phyloP scores from a whole-genome alignment of 2,113 vertebrate species.

The Epinephelus fuscoguttatus region DNA sequence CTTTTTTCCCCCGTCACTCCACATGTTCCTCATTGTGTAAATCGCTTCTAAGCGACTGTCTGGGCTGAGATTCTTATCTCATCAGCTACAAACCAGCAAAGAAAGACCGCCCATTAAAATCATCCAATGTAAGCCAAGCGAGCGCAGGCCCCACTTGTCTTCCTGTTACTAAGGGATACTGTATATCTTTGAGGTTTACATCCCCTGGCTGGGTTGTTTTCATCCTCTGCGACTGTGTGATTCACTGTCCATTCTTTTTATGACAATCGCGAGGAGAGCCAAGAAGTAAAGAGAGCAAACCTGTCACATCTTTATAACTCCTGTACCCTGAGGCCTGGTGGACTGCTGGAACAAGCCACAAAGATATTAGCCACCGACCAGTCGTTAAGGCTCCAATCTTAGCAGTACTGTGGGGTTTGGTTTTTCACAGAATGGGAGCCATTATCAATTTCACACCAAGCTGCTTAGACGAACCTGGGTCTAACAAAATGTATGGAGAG shows the following conservation, averaged over 20 bases:
- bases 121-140: constrained; percentile 11
- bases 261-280: constrained; percentile 31
- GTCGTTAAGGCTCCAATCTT: constrained; percentile 21
- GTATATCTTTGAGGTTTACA: constrained; percentile 56
- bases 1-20: constrained; percentile 65
- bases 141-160: constrained; percentile 27
- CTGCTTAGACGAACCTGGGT: constrained; percentile 2
- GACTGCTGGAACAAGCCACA: constrained; percentile 26
- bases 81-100: constrained; percentile 42
- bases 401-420: neutral
- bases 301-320: constrained; percentile 58
- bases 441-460: constrained; percentile 23
- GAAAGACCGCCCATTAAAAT: constrained; percentile 63
- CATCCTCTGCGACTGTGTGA: constrained; percentile 47
- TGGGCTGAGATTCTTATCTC: constrained; percentile 60
- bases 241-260: constrained; percentile 59
- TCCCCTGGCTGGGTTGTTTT: constrained; percentile 53
- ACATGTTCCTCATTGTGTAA: constrained; percentile 58
- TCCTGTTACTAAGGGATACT: constrained; percentile 47
- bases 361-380: constrained; percentile 55
- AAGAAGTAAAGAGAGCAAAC: constrained; percentile 49
- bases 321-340: constrained; percentile 8
- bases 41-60: constrained; percentile 51
- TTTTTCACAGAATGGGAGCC: neutral
- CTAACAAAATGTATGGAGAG: constrained; percentile 6